Conservation (phyloP, 2,797 vertebrate species). For the Acanthiza pusilla region DNA sequence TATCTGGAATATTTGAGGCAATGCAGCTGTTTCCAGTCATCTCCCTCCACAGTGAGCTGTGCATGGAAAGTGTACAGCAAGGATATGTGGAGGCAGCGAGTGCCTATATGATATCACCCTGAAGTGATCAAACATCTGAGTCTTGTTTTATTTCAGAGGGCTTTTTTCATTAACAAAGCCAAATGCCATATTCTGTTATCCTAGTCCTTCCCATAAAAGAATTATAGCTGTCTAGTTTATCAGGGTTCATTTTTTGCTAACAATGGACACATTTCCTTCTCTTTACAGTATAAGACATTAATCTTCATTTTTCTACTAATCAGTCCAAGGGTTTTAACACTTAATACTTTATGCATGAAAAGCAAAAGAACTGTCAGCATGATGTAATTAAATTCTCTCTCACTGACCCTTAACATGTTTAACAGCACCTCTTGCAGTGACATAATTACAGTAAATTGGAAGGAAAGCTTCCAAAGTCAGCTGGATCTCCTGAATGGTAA, state of each 20-base stretch:
- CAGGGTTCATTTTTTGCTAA: neutral
- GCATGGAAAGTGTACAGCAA: neutral
- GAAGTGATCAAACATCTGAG: constrained; percentile 3
- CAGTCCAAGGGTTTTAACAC: neutral
- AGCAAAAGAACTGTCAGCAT: constrained; percentile 14
- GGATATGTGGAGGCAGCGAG: neutral
- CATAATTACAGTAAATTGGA: constrained; percentile 20
- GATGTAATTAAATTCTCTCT: constrained; percentile 14
- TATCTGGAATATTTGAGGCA: constrained; percentile 34
- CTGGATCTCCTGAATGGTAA: neutral
- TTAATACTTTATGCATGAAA: neutral
- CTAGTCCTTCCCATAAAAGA: neutral
- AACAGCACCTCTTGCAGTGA: neutral
- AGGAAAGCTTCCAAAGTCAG: neutral
- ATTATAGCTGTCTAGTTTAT: constrained; percentile 24
- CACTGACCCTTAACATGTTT: neutral
- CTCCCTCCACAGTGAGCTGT: neutral
- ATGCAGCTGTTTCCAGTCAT: constrained; percentile 13
- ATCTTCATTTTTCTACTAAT: constrained; percentile 26
- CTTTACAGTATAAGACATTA: neutral
- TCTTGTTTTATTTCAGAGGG: neutral
- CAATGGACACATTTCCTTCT: neutral
- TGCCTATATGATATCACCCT: constrained; percentile 6
- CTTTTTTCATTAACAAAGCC: constrained; percentile 7
- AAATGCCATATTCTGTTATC: neutral